Conservation (phyloP, 1,140 invertebrate species). For the Lepidurus couesii region DNA sequence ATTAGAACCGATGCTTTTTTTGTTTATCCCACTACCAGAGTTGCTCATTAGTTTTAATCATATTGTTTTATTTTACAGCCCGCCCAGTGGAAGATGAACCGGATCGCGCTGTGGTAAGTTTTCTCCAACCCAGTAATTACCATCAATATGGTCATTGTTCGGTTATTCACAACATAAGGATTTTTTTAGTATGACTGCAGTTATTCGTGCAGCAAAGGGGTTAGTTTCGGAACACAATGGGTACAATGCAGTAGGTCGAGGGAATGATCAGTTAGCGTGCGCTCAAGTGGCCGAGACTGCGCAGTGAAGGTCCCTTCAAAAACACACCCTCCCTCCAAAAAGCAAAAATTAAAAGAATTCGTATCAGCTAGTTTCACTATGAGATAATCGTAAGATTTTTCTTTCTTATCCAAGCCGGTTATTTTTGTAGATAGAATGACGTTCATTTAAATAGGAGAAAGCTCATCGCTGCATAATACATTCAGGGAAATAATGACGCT, state of each 20-base stretch:
- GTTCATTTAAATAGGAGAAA: neutral
- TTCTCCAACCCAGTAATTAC: neutral
- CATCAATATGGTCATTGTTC: neutral
- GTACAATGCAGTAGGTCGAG: too few relatives aligned
- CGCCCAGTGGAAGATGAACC: conserved; percentile 27
- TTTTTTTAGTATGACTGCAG: too few relatives aligned
- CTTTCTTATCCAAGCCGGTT: neutral
- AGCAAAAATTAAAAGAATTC: too few relatives aligned
- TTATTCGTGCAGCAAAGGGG: neutral
- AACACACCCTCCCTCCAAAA: too few relatives aligned
- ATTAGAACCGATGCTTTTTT: too few relatives aligned
- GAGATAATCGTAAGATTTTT: neutral
- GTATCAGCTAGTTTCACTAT: too few relatives aligned
- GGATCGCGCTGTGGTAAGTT: conserved; percentile 27
- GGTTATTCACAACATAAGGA: neutral
- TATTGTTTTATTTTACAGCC: neutral
- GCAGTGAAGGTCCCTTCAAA: too few relatives aligned
- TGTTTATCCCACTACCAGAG: neutral
- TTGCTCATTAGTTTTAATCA: neutral
- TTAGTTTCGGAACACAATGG: too few relatives aligned
- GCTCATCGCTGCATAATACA: neutral
- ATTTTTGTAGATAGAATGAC: neutral
- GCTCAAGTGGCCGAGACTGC: too few relatives aligned
- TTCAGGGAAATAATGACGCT: neutral
- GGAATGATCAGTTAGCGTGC: too few relatives aligned